phyloP scores from a whole-genome alignment of 2,888 invertebrate genomes.

The Philereme vetulata region DNA sequence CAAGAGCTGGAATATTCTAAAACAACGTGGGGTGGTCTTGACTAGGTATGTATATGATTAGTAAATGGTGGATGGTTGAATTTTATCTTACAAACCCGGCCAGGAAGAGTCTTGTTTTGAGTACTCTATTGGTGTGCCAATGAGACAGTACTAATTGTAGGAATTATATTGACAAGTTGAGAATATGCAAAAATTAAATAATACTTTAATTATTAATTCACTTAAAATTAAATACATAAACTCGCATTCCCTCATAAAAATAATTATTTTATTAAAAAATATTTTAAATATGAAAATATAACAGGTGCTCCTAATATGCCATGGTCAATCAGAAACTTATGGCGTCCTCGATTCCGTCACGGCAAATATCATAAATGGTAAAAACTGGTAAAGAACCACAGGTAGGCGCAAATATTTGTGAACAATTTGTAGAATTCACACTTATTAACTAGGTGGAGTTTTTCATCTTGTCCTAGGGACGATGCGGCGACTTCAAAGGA shows the following conservation, averaged over 20 bases:
- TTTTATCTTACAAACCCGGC: no score
- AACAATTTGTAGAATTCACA: conserved; percentile 82
- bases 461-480: conserved; percentile 56
- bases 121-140: no score
- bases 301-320: conserved; percentile 57
- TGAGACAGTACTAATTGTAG: no score
- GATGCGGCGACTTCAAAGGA: conserved; percentile 65
- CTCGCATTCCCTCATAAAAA: conserved; percentile 18
- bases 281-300: conserved; percentile 22
- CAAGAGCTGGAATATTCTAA: no score
- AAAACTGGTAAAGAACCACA: conserved; percentile 64
- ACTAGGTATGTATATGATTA: background rate
- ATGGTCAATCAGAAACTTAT: conserved; percentile 65
- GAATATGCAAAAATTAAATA: no score
- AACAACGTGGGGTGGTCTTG: background rate
- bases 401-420: conserved; percentile 84
- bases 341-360: conserved; percentile 71
- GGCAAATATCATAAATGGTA: conserved; percentile 69
- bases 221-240: no score
- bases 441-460: conserved; percentile 76
- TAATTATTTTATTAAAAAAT: conserved; percentile 17
- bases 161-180: no score
- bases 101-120: no score
- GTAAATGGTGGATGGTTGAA: no score
- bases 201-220: no score